Base-by-base conservation (phyloP, 2,888 invertebrate species). In the Tenthredo notha region DNA sequence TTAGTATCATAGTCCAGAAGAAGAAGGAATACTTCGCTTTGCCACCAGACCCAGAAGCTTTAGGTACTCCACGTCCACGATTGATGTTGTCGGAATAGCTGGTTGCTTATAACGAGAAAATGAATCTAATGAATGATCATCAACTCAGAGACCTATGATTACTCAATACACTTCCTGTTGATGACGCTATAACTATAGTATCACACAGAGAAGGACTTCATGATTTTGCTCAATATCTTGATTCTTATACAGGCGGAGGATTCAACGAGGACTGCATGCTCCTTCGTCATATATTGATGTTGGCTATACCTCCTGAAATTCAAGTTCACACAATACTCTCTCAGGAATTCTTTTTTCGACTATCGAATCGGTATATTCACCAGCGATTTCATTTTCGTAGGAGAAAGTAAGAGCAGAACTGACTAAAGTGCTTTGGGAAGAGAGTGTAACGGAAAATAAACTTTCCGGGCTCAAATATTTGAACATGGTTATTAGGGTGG, bases 211-310 rank as follows among this genome's bases (percentile, higher is more conserved):
- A 37, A 37, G 7, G 37, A 7, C 37, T 37, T 1, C 37, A 37
- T 37, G 37, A 37, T 37, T 37, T 37, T 37, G 37, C 37, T 37
- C 37, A 37, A 37, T 37, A 37, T 37, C 37, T 67, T 54, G 43
- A 37, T 83, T 58, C 37, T 21, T n/a, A n/a, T 61, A 33, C 84
- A 94, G 92, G 95, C 94, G 0, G 94, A 95, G 84, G 94, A 95
- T 85, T 95, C 95, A 2, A 95, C 94, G 9, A 94, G 94, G 0
- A 93, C 94, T n/a, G 94, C 94, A 2, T 92, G 95, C 15, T 92
- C 92, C 85, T 95, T 95, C 92, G 90, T 94, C 77, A 91, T 95
- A n/a, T n/a, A 40, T 95, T 94, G 86, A 92, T 93, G 86, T 90
- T 95, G 65, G 94, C 94, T 1, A 90, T 90, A 37, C 88, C 94